phyloP scores from a whole-genome alignment of 2,113 vertebrate genomes.

The Alethe castanea region DNA sequence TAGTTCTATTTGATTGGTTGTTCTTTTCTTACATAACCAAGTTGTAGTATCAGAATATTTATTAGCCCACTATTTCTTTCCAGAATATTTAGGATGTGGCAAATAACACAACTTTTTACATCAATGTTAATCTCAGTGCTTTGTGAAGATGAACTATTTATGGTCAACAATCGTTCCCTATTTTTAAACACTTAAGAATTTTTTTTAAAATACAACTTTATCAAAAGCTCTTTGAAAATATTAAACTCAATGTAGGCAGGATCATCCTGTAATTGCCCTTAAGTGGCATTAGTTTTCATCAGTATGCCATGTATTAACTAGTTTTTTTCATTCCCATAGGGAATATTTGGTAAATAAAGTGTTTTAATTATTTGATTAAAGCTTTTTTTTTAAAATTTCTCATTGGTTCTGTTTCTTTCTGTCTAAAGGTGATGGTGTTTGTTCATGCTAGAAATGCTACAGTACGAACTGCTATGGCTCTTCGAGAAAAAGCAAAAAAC shows the following conservation, averaged over 20 bases:
- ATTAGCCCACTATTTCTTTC: background rate
- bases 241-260: background rate
- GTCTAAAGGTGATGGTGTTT: conserved; percentile 94
- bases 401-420: conserved; percentile 21
- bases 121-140: background rate
- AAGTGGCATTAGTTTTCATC: background rate
- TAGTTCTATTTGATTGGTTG: background rate
- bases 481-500: conserved; percentile 96
- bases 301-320: background rate
- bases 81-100: background rate
- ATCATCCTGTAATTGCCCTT: background rate
- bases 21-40: background rate
- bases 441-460: conserved; percentile 97
- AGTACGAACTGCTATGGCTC: conserved; percentile 90
- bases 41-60: background rate
- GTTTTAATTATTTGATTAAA: background rate
- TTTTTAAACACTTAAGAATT: background rate
- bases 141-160: background rate
- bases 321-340: background rate
- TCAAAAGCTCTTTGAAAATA: background rate
- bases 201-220: background rate
- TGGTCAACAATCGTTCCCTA: background rate
- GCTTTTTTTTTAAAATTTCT: background rate
- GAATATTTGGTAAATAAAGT: background rate
- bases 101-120: background rate